Percentiles rank a stretch among this genome's conserved stretches.
Evolutionary conservation across 1,140 invertebrate genomes (phyloP).

Genomic region (Neotoxoptera formosana): DNA sequence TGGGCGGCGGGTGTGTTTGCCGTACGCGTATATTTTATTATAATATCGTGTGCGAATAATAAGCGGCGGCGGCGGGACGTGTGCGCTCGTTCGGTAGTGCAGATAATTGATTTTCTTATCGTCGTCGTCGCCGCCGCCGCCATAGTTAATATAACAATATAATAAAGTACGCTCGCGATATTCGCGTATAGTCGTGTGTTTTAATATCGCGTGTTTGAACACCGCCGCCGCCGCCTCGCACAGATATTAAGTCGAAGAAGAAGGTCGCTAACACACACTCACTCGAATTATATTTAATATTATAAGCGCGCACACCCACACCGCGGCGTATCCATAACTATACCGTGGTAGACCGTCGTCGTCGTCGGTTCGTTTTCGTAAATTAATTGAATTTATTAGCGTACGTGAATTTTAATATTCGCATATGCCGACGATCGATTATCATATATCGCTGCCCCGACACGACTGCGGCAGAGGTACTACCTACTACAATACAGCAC

Average conservation of each 20-base stretch:
- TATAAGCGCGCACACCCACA: too few species aligned
- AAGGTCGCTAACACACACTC: not conserved
- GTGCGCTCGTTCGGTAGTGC: constrained; percentile 8
- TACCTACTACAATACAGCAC: too few species aligned
- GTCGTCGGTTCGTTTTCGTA: not conserved
- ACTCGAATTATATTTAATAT: not conserved
- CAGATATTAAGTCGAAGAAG: not conserved
- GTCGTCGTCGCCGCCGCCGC: too few species aligned
- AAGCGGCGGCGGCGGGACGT: not conserved
- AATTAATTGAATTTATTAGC: not conserved
- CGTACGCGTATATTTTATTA: too few species aligned
- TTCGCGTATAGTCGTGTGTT: not conserved
- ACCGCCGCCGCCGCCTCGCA: too few species aligned
- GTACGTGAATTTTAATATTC: too few species aligned
- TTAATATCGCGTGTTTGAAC: not conserved
- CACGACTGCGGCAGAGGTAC: not conserved
- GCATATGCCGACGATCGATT: too few species aligned
- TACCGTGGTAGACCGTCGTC: not conserved
- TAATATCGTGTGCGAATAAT: too few species aligned
- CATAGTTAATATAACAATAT: not conserved
- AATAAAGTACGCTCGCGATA: not conserved
- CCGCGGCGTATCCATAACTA: too few species aligned
- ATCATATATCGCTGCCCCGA: too few species aligned
- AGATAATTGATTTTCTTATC: constrained; percentile 14
- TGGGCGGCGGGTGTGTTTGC: too few species aligned